These are phyloP conservation scores for Tangara arthus DNA, from an alignment of 2,797 vertebrate species.

Conservation along the genomic window DNA sequence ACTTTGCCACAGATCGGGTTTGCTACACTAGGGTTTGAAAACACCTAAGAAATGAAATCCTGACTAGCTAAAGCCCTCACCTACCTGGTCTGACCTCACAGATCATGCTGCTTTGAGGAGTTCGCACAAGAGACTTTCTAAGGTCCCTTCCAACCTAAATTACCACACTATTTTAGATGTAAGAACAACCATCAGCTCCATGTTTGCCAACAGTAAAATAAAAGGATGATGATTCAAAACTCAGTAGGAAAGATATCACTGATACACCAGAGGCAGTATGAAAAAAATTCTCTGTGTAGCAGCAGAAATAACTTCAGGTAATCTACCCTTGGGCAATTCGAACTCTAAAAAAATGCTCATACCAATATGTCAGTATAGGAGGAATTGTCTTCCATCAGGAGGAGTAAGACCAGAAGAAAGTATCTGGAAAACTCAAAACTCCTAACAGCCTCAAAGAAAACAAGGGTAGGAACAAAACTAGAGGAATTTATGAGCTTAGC, in stretches of 20 bases:
- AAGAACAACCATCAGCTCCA: not conserved
- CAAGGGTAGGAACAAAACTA: not conserved
- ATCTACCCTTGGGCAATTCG: not conserved
- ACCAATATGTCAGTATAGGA: not conserved
- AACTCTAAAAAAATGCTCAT: not conserved
- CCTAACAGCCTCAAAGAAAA: not conserved
- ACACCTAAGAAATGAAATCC: not conserved
- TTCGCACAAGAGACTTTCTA: not conserved
- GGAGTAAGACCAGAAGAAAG: not conserved
- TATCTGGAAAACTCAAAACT: not conserved
- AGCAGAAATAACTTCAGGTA: not conserved
- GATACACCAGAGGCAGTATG: not conserved
- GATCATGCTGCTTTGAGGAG: not conserved
- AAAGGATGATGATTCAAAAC: not conserved
- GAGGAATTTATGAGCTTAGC: not conserved
- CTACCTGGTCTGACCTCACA: not conserved
- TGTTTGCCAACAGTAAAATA: not conserved
- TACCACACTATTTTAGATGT: not conserved
- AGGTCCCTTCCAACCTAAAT: not conserved
- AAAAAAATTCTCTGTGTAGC: not conserved
- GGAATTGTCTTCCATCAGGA: not conserved
- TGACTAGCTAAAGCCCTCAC: not conserved
- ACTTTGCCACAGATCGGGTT: not conserved
- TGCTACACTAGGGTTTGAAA: not conserved
- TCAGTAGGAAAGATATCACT: not conserved